Base-by-base conservation (phyloP, 2,113 vertebrate genomes). In the Hassar affinis region DNA sequence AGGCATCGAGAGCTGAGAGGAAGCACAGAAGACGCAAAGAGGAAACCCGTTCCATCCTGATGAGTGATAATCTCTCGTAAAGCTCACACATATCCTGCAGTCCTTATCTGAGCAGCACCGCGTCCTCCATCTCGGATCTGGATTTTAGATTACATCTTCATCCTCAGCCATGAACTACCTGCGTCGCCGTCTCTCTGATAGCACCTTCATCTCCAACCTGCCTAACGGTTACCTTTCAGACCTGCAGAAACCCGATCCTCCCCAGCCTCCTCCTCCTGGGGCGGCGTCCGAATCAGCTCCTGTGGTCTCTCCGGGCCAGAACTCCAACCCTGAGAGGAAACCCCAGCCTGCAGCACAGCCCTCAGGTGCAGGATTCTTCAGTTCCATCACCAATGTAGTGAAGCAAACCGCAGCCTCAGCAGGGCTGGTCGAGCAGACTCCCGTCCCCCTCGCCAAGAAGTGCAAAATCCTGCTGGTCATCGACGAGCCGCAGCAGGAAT, bases 211-310 rank as follows among this genome's bases (percentile, higher is more conserved):
- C 89, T 96, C 96, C 89, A 98, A 97, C 92, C 95, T 98, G 86
- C 97, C 97, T 89, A 97, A 97, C 91, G 97, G 97, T 90, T 98
- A 98, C 94, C 96, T 98, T 94, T 95, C 95, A 35, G 97, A 98
- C 91, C 95, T 98, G 89, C 96, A 97, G 94, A 95, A 96, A 92
- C 91, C 85, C 71, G 91, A 91, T 84, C 91, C 89, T 27, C 84
- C 93, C 85, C 89, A 94, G 86, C 90, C 85, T 87, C 87, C 89
- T 88, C 89, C 92, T 49, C 89, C 92, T 72, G 89, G 86, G 27
- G 2, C 81, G 38, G 90, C 88, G 62, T 86, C 85, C 20, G 85
- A 78, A 68, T n/a, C 3, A 22, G 79, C 59, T 27, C 80, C 78
- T 57, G 76, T 54, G 85, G 64, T 71, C 17, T 91, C 25, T 93